Evolutionary conservation across 1,140 invertebrate species (phyloP).

Genomic region (Calephelis virginiensis): DNA sequence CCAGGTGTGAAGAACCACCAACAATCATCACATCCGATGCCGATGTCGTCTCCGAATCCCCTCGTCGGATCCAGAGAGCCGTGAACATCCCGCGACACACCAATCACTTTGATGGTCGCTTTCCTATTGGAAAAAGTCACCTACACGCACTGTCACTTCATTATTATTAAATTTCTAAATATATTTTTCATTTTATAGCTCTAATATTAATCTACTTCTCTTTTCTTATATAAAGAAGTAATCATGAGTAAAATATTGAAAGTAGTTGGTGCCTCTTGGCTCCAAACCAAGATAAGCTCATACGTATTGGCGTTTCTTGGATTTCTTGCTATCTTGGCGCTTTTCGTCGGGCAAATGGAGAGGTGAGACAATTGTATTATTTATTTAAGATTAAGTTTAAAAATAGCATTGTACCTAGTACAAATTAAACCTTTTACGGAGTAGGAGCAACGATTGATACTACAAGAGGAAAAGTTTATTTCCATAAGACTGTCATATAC

Average conservation of each 20-base stretch:
- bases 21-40: conserved; percentile 50
- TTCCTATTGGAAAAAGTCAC: conserved; percentile 63
- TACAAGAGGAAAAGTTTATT: conserved; percentile 6
- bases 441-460: not conserved
- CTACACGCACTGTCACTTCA: conserved; percentile 76
- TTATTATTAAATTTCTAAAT: conserved; percentile 76
- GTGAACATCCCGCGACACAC: conserved; percentile 38
- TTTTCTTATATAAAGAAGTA: conserved; percentile 32
- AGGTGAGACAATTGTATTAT: conserved; percentile 60
- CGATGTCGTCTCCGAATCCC: conserved; percentile 50
- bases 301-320: conserved; percentile 84
- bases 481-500: not conserved
- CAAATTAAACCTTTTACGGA: no score
- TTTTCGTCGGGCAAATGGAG: conserved; percentile 83
- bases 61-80: conserved; percentile 41
- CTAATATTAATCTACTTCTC: conserved; percentile 29
- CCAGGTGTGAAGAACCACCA: conserved; percentile 45
- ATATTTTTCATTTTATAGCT: conserved; percentile 77
- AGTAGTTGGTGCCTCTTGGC: conserved; percentile 88
- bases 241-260: conserved; percentile 82
- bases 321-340: conserved; percentile 82
- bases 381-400: not conserved
- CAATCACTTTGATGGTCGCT: conserved; percentile 69
- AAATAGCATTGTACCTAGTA: no score
- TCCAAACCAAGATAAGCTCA: conserved; percentile 85